Base-by-base conservation (phyloP, 2,797 vertebrate species). In the Chelidonichthys spinosus region DNA sequence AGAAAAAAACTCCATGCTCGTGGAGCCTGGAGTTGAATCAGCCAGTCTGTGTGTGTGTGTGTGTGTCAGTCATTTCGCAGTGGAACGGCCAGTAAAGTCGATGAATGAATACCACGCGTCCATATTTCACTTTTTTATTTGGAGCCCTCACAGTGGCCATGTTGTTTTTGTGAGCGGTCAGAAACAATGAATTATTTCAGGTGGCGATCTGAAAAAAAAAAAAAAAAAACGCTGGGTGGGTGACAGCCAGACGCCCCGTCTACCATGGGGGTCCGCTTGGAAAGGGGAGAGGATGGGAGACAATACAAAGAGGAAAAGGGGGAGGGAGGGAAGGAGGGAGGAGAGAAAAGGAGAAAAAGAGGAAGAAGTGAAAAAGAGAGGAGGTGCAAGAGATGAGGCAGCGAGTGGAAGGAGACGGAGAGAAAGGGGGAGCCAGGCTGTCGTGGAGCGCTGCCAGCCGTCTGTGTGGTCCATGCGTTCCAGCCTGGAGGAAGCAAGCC, bases 391-490 rank as follows among this genome's bases (percentile, higher is more conserved):
- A 89, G 83, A 87, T 58, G 79, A 89, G 73, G 87, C 73, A 65
- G 85, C 25, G 37, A 85, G 81, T 25, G 54, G 82, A 84, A 75
- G 76, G 80, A 81, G 83, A 85, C 80, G 44, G 64, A 74, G 81
- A 68, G 81, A 84, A 77, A 82, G 84, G 74, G 84, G 87, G 90
- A 89, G 91, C 88, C 91, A 88, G 89, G 89, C 91, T 88, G 91
- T 86, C 76, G 89, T 94, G 94, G 93, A 94, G 85, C 71, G 17
- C 83, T 93, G 94, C 94, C 95, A 95, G 93, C 86, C 92, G 86
- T 93, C 93, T 95, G 95, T 95, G 95, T 95, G 95, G 94, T 95
- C 95, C 92, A 89, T 89, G 91, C 90, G 90, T 94, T 94, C 94
- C 93, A 94, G 93, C 91, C 89, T 85, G 91, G 89, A 95, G 94